Evolutionary conservation across 2,888 invertebrate species (phyloP).

Genomic region (Eucera pruinosa): DNA sequence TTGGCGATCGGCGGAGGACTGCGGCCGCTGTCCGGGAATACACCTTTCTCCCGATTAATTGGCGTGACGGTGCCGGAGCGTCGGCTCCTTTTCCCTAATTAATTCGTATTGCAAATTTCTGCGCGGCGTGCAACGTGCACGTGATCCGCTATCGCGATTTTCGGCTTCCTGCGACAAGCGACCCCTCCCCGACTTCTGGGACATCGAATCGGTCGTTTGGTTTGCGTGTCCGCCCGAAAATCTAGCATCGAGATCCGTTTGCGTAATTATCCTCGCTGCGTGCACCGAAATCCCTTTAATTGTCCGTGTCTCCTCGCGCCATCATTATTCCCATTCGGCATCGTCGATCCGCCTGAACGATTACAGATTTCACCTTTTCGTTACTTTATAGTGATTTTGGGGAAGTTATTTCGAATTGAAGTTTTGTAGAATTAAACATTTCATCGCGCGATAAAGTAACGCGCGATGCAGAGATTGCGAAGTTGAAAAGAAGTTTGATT

Average conservation of each 20-base stretch:
- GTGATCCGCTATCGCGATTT: conserved; percentile 55
- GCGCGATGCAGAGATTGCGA: no score
- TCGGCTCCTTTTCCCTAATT: conserved; percentile 67
- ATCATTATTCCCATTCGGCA: conserved; percentile 1
- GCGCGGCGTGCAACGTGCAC: conserved; percentile 36
- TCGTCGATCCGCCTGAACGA: background rate
- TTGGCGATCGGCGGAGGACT: background rate
- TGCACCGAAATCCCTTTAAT: conserved; percentile 61
- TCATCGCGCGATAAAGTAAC: no score
- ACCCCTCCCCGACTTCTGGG: background rate
- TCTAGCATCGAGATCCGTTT: conserved; percentile 42
- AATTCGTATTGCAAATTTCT: conserved; percentile 69
- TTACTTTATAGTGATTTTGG: no score
- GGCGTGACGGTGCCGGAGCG: conserved; percentile 69
- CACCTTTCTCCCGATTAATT: conserved; percentile 76
- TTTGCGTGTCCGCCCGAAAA: conserved; percentile 59
- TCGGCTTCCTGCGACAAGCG: conserved; percentile 57
- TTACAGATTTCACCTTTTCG: conserved; percentile 10
- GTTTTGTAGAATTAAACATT: no score
- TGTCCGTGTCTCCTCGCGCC: conserved; percentile 35
- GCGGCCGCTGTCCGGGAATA: conserved; percentile 5
- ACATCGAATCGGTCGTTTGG: conserved; percentile 4
- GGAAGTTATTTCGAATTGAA: no score
- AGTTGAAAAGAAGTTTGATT: no score
- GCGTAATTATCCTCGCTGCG: conserved; percentile 60